Percentiles rank a stretch among this genome's conserved stretches.
These are phyloP conservation scores for Sciurus niger DNA, from an alignment of 2,113 vertebrate species.

Conservation along the genomic window DNA sequence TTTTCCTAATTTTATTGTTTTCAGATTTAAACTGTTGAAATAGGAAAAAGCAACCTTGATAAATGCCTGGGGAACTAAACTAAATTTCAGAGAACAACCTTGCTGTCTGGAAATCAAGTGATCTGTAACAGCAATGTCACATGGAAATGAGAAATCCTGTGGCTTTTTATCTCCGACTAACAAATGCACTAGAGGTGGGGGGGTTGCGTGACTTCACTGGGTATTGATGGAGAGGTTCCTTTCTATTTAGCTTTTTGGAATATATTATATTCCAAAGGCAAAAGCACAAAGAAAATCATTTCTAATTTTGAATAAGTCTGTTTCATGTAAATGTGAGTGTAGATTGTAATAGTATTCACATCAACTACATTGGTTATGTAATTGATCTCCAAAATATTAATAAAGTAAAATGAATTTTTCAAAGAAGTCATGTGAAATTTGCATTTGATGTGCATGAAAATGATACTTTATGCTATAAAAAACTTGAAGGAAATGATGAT, in stretches of 20 bases:
- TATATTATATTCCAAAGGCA: neutral
- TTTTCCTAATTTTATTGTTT: conserved; percentile 4
- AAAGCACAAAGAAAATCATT: neutral
- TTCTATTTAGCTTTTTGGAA: neutral
- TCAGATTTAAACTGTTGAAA: conserved; percentile 40
- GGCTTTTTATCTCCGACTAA: neutral
- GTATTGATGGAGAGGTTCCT: neutral
- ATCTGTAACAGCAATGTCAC: neutral
- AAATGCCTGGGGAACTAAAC: neutral
- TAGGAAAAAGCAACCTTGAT: neutral
- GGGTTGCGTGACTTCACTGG: neutral
- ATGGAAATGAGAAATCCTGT: neutral
- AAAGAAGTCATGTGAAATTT: neutral
- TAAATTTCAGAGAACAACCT: neutral
- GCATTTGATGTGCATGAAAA: neutral
- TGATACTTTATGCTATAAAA: neutral
- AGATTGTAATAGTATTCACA: neutral
- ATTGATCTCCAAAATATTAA: conserved; percentile 1
- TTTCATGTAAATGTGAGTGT: neutral
- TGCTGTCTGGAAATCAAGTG: neutral
- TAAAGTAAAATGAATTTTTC: conserved; percentile 4
- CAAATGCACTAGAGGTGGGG: neutral
- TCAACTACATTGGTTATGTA: neutral
- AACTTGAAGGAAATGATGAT: neutral
- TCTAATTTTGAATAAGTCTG: neutral